Base-by-base conservation (phyloP, 2,888 invertebrate genomes). In the Eucera pruinosa region DNA sequence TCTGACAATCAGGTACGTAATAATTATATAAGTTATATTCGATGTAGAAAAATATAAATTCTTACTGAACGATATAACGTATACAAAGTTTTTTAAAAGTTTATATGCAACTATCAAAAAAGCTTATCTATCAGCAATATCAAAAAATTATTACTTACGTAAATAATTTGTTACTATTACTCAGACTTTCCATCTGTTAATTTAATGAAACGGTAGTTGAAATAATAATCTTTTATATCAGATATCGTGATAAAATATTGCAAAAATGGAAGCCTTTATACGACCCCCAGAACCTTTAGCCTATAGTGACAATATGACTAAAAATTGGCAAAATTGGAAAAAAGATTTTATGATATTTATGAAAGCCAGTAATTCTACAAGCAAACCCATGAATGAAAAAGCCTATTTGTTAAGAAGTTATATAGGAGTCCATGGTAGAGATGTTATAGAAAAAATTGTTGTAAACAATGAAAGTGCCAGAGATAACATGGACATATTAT, bases 241-340 rank as follows among this genome's bases (percentile, higher is more conserved):
- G 13, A 13, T 30, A 0, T 13, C 33, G 4, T 15, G 65, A 50
- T 27, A 33, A 62, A 58, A 6, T 30, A 27, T 23, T 33, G 2
- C 6, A 11, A 48, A 43, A 20, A 84, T 84, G 84, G 67, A 84
- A 15, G 3, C 11, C 0, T 55, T 54, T 2, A 52, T 62, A 4
- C 27, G 52, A 30, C 30, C 75, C 13, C 84, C 84, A 2, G 45
- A 52, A 1, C 83, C 80, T 2, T 65, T 86, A 25, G 60, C 54
- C 36, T 23, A 25, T 1, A 25, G 0, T 18, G 78, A 69, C 11
- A 5, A 81, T 43, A 66, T 81, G 43, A 30, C 25, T 13, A 47
- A 65, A 5, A 87, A 84, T 58, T 88, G 88, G 88, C 18, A 30
- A 5, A 52, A 39, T 7, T 88, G 88, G 86, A 86, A 68, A 52